Base-by-base conservation (phyloP, 2,888 invertebrate species). In the Euplexia lucipara region DNA sequence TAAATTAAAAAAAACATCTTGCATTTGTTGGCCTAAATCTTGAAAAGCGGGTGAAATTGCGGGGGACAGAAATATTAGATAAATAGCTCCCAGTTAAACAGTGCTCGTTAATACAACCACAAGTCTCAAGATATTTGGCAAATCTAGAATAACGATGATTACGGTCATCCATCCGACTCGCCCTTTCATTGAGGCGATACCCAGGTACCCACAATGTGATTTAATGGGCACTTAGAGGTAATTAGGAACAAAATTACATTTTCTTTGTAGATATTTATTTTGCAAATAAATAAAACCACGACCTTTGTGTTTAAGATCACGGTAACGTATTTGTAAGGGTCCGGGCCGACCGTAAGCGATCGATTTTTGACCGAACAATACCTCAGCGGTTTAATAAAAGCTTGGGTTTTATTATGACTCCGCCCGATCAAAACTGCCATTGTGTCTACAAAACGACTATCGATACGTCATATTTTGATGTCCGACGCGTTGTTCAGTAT, bases 261-360 rank as follows among this genome's bases (percentile, higher is more conserved):
- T 63, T 69, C 75, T 75, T 63, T 56, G 51, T 22, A 59, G 30
- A 47, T 68, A 74, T 74, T 68, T 72, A 74, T 59, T 63, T 34
- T 20, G 34, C 16, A 34, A 58, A 75, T 59, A 73, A 69, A 73
- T 70, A 56, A 53, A 39, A 58, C 62, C 63, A 52, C 35, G 32
- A 56, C 35, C 56, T 59, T 63, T 56, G 42, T 60, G n/a, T 60
- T 56, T 45, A 12, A 39, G 16, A 30, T 20, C 30, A 54, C 22
- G 53, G 10, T n/a, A 20, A 41, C 10, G 53, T 54, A 49, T 44
- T 59, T 56, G 1, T n/a, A 26, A 51, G 32, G 54, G 44, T 10
- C 4, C 8, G 26, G 37, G 52, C 2, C n/a, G 22, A 32, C 18
- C 45, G 52, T 30, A 45, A 41, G n/a, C 5, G 45, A 60, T 67